Evolutionary conservation across 2,113 vertebrate species (phyloP), one percentile per base, ranked within the genome.

Genomic region (Chaetodon trifascialis): DNA sequence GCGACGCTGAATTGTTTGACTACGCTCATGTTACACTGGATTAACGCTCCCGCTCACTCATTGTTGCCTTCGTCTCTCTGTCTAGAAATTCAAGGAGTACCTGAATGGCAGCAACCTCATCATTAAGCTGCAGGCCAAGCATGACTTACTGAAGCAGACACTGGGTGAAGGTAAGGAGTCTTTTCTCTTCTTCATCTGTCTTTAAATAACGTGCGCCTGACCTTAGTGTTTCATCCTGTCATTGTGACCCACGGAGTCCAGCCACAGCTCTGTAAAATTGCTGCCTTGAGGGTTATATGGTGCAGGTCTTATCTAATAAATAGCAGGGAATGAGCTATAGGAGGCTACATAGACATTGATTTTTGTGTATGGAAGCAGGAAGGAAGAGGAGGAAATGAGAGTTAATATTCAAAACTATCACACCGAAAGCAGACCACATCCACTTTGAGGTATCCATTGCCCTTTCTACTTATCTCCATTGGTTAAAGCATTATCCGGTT

Each of bases 41-140:
- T 80, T 78, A 49, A 21, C 62, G 9, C 23, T 25, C 23, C 72
- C 69, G 56, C 67, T 84, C 19, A 14, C 73, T 82, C 75, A 59
- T 77, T 74, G 77, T 74, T 23, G 36, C 72, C 74, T 90, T 87
- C 65, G 73, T 92, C 52, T 93, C 36, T 79, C 78, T 70, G 69
- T 72, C 65, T 95, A 99, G 98, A 99, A 99, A 95, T 99, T 99
- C 91, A 99, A 99, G 79, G 98, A 99, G 88, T 99, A 95, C 87
- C 94, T 99, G 94, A 99, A 99, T 15, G 98, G 98, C 90, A 99
- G 97, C 87, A 99, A 99, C 92, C 97, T 99, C 85, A 99, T 99
- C 94, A 99, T 97, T 12, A 99, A 99, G 94, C 97, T 99, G n/a
- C 98, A 99, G 95, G 98, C 98, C 88, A 99, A 99, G 90, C 98